Evolutionary conservation across 2,113 vertebrate genomes (phyloP).

Genomic region (Rhodinocichla rosea): DNA sequence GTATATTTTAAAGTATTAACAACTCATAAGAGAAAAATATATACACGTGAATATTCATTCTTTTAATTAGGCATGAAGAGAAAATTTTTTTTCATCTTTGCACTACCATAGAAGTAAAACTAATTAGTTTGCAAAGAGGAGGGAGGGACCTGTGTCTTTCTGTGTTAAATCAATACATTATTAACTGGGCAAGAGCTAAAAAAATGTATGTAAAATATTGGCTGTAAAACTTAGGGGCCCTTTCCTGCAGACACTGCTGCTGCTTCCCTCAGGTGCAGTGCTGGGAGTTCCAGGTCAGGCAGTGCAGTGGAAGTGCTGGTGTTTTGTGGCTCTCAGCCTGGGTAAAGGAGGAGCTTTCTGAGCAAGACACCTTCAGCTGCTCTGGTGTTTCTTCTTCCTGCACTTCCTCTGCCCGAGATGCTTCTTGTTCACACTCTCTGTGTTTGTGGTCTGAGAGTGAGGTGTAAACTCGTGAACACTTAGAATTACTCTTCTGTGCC

Average conservation of each 20-base stretch:
- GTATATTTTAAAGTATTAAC: neutral
- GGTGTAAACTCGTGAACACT: neutral
- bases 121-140: neutral
- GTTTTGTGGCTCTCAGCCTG: neutral
- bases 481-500: neutral
- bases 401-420: neutral
- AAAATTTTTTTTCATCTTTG: neutral
- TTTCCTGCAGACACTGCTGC: neutral
- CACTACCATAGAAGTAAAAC: neutral
- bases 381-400: neutral
- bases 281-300: neutral
- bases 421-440: neutral
- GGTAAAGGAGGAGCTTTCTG: neutral
- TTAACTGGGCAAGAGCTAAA: neutral
- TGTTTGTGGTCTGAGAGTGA: neutral
- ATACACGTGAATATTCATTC: neutral
- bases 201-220: neutral
- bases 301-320: accelerated
- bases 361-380: neutral
- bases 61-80: neutral
- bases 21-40: neutral
- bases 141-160: neutral
- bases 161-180: neutral
- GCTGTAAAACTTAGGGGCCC: neutral
- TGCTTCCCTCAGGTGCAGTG: neutral